Percentiles rank a stretch among this genome's conserved stretches.
Evolutionary conservation across 2,113 vertebrate species (phyloP).

Genomic region (Sinocyclocheilus anshuiensis): DNA sequence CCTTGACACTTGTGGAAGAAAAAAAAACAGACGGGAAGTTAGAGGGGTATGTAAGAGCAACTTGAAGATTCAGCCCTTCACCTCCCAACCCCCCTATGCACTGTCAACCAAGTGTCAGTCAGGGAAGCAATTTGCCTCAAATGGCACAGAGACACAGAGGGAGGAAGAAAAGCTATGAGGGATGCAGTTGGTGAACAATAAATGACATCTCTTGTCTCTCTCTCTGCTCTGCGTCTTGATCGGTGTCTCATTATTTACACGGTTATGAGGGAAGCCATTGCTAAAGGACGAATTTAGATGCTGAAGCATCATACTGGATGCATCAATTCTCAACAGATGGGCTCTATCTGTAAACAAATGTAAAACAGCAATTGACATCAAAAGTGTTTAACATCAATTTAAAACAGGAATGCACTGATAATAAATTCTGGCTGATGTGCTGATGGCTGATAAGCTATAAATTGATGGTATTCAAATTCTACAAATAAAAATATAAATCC

Average conservation of each 20-base stretch:
- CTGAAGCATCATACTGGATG: background rate
- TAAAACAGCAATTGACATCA: background rate
- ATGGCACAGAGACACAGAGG: slow-evolving; percentile 50
- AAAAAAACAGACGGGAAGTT: slow-evolving; percentile 68
- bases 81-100: slow-evolving; percentile 51
- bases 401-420: background rate
- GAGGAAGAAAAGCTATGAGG: slow-evolving; percentile 48
- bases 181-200: slow-evolving; percentile 56
- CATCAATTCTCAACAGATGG: background rate
- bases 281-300: slow-evolving; percentile 7
- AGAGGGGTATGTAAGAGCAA: slow-evolving; percentile 69
- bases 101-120: slow-evolving; percentile 62
- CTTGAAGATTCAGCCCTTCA: slow-evolving; percentile 53
- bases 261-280: background rate
- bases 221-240: slow-evolving; percentile 22
- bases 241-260: slow-evolving; percentile 31
- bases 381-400: background rate
- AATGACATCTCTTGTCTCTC: slow-evolving; percentile 59
- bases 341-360: slow-evolving; percentile 14
- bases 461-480: background rate
- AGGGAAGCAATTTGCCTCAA: slow-evolving; percentile 73
- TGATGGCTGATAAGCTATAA: background rate
- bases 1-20: slow-evolving; percentile 71
- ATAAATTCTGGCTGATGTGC: background rate
- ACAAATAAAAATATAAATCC: background rate